These are phyloP conservation scores for Homarus gammarus DNA, from an alignment of 2,888 invertebrate species.

Conservation along the genomic window DNA sequence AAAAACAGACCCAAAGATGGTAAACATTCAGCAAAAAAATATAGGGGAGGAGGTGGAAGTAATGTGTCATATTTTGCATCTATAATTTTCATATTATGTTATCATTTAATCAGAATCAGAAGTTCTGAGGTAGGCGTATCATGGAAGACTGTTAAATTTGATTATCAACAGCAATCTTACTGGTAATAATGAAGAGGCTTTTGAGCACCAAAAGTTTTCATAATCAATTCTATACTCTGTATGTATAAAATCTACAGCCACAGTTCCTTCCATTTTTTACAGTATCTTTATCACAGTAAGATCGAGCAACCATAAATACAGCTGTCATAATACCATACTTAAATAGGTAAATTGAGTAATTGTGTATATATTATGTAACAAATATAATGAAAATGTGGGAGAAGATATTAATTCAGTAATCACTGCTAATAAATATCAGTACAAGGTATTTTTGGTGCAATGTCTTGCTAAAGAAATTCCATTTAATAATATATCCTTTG, in stretches of 20 bases:
- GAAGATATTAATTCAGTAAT: not conserved
- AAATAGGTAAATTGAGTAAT: too few relatives aligned
- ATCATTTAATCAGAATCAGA: not conserved
- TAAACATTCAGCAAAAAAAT: too few relatives aligned
- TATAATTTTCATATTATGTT: not conserved
- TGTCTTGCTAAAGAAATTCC: not conserved
- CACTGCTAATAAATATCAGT: not conserved
- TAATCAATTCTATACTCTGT: not conserved
- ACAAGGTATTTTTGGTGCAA: not conserved
- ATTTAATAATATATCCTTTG: not conserved
- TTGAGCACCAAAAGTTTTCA: not conserved
- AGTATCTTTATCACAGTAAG: not conserved
- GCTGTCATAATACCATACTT: not conserved
- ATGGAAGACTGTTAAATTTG: conserved; percentile 4
- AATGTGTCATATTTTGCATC: not conserved
- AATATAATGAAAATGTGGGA: not conserved
- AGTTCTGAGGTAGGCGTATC: not conserved
- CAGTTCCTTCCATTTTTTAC: not conserved
- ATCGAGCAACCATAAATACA: not conserved
- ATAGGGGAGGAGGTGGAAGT: too few relatives aligned
- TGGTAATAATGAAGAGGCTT: not conserved
- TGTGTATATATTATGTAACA: not conserved
- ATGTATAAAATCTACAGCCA: not conserved
- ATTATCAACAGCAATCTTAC: conserved; percentile 12
- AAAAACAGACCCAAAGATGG: too few relatives aligned